Evolutionary conservation across 2,888 invertebrate species (phyloP), one percentile per base, ranked within the genome.

Genomic region (Pristionchus fissidentatus): DNA sequence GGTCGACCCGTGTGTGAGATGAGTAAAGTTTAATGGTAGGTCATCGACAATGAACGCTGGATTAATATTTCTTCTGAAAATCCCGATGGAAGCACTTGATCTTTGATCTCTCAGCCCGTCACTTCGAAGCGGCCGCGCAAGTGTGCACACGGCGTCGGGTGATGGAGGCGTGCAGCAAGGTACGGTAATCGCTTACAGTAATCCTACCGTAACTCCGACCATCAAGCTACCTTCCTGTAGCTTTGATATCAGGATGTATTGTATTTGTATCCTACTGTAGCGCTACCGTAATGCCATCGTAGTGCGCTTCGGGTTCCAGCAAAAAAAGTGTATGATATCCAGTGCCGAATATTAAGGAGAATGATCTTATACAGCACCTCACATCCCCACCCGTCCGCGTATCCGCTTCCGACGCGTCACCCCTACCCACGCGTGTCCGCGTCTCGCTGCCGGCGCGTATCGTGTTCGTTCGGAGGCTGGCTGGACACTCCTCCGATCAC

Each of bases 401-500:
- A 4, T 0, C 0, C 66, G 66, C 41, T 5, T 38, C 38, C 10
- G 62, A 15, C 13, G 62, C 62, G 35, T 10, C 19, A 5, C 1
- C n/a, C 1, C 66, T 22, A 0, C 57, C 57, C 29, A 38, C 38
- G 66, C 38, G 66, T 10, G 66, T 66, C 41, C 75, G 49, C 29
- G 75, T 75, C 4, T 13, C 75, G 29, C 75, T 75, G 1, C 78
- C 78, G 19, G 78, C 78, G 35, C 32, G 49, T 15, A 62, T 77
- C n/a, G 89, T 88, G 73, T 82, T 88, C n/a, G 15, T 88, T 84
- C 66, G 94, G 94, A 1, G 94, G 94, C 0, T 94, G 94, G 94
- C 93, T 94, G 3, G 94, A 94, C 90, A 94, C 94, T 4, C 94
- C 94, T 7, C 94, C 94, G 1, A 94, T 94, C 83, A 94, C 94